Evolutionary conservation across 64 coral and sea anemone genomes (phyloP).

Genomic region (Hydrozoanthus tunicans): DNA sequence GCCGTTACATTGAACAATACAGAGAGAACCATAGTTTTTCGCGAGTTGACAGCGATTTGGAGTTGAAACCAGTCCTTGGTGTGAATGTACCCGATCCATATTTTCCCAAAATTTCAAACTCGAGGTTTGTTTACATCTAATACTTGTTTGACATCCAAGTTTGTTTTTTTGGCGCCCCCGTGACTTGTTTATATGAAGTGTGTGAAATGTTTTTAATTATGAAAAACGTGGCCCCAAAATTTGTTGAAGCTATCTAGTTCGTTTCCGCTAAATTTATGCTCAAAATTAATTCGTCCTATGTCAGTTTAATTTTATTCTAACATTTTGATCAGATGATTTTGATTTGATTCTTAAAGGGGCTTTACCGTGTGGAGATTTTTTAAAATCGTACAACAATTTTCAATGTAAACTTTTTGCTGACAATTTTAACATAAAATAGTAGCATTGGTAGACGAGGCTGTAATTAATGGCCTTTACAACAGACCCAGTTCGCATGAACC

Average conservation of each 20-base stretch:
- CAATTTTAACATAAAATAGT: no score
- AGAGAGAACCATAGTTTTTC: slow-evolving; percentile 79
- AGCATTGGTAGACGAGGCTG: no score
- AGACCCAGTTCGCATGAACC: no score
- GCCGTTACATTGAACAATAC: slow-evolving; percentile 82
- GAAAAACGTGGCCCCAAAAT: not conserved
- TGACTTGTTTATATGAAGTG: slow-evolving; percentile 17
- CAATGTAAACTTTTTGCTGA: no score
- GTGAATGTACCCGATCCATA: slow-evolving; percentile 86
- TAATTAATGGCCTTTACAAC: no score
- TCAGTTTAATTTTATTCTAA: no score
- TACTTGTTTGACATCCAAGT: slow-evolving; percentile 42
- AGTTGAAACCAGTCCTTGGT: slow-evolving; percentile 71
- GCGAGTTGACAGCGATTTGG: slow-evolving; percentile 61
- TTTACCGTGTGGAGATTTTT: no score
- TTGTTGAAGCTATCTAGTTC: not conserved
- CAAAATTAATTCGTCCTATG: not conserved
- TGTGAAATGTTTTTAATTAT: not conserved
- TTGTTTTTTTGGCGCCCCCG: slow-evolving; percentile 28
- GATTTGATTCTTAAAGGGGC: no score
- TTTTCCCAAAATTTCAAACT: slow-evolving; percentile 67
- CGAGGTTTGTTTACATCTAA: slow-evolving; percentile 81
- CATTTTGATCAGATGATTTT: no score
- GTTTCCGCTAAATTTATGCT: not conserved
- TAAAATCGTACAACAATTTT: no score